phyloP scores from a whole-genome alignment of 2,888 invertebrate species.

The Pterostichus niger region DNA sequence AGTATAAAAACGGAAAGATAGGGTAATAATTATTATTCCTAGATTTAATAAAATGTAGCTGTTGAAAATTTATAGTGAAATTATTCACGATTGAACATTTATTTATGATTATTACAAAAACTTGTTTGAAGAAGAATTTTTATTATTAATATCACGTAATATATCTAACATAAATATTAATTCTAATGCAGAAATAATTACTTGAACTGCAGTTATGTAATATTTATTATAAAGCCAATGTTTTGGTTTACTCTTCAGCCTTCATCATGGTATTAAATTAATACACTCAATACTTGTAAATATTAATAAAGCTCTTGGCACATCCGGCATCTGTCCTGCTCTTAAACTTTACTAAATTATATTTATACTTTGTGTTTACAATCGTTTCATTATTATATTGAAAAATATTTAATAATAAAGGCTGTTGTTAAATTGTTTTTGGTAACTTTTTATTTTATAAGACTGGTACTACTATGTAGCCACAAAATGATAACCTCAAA shows the following conservation, averaged over 20 bases:
- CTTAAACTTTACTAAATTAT: too few species aligned
- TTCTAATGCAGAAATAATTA: background rate
- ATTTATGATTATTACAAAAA: constrained; percentile 45
- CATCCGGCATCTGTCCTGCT: too few species aligned
- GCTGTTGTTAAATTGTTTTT: too few species aligned
- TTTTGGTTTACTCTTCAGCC: too few species aligned
- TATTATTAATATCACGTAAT: constrained; percentile 34
- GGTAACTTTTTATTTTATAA: too few species aligned
- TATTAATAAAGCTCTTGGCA: too few species aligned
- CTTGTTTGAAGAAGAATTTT: constrained; percentile 19
- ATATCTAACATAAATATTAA: constrained; percentile 10
- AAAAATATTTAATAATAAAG: too few species aligned
- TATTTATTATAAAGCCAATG: background rate
- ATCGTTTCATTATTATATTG: too few species aligned
- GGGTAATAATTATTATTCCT: constrained; percentile 34
- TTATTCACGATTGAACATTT: constrained; percentile 31
- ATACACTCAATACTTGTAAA: background rate
- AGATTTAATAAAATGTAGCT: constrained; percentile 6
- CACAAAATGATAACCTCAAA: too few species aligned
- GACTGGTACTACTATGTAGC: too few species aligned
- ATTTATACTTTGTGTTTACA: too few species aligned
- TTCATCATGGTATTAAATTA: background rate
- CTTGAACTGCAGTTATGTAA: background rate
- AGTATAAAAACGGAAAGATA: constrained; percentile 26
- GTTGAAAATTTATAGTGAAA: constrained; percentile 21